These are phyloP conservation scores for Hypomecis punctinalis DNA, from an alignment of 2,888 invertebrate genomes.

Conservation along the genomic window DNA sequence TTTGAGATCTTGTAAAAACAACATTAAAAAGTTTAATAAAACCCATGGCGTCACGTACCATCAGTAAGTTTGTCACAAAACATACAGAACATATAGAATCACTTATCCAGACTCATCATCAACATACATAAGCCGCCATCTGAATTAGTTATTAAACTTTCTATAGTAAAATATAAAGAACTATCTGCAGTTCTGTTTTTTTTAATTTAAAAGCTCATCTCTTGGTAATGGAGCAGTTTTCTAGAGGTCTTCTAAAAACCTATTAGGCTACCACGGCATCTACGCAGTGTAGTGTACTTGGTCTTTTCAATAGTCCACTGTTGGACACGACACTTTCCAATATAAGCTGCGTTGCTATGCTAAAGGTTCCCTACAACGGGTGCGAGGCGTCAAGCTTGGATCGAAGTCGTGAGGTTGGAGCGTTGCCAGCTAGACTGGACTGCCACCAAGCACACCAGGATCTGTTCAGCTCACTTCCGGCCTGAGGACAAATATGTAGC, in stretches of 20 bases:
- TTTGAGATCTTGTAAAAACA: constrained; percentile 42
- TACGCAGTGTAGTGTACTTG: too few relatives aligned
- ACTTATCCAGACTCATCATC: constrained; percentile 4
- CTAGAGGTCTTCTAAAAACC: too few relatives aligned
- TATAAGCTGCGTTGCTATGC: background rate
- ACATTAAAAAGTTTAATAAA: constrained; percentile 40
- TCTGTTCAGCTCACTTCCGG: constrained; percentile 41
- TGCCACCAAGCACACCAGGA: constrained; percentile 39
- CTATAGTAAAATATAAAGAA: too few relatives aligned
- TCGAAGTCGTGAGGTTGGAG: constrained; percentile 35
- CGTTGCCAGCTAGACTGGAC: constrained; percentile 35
- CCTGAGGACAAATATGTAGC: constrained; percentile 40
- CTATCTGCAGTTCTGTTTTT: too few relatives aligned
- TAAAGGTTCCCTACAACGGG: constrained; percentile 36
- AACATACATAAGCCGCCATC: background rate
- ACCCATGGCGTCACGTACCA: constrained; percentile 40
- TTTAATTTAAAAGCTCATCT: too few relatives aligned
- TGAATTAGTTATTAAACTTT: background rate
- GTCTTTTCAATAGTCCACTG: too few relatives aligned
- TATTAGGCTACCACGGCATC: too few relatives aligned
- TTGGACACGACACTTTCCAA: background rate
- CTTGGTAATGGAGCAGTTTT: too few relatives aligned
- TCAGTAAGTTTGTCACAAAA: constrained; percentile 32
- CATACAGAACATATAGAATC: background rate
- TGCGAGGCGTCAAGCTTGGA: constrained; percentile 31